A percentile compares a stretch with the other conserved stretches of the same genome.
phyloP scores from a whole-genome alignment of 2,797 vertebrate genomes.

The Peromyscus eremicus region DNA sequence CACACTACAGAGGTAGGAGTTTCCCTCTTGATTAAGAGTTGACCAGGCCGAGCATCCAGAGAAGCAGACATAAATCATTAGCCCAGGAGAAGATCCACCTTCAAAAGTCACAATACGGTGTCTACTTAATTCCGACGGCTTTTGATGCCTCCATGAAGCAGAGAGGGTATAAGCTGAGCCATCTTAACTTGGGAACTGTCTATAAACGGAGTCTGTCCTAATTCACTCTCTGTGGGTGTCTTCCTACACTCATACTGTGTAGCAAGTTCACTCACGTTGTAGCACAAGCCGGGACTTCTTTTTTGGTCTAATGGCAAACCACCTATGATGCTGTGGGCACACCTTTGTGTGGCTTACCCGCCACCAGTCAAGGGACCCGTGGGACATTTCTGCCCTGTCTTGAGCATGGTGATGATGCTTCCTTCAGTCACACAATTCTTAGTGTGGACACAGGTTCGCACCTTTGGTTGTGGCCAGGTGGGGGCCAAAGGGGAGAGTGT shows the following conservation, averaged over 20 bases:
- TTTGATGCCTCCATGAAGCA: neutral
- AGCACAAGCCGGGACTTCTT: accelerated
- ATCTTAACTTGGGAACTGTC: neutral
- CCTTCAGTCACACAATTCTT: too few relatives aligned
- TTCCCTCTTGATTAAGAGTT: neutral
- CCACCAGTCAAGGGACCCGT: neutral
- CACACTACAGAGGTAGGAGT: neutral
- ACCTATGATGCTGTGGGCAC: accelerated
- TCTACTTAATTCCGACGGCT: neutral
- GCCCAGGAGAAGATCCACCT: neutral
- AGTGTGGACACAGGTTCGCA: neutral
- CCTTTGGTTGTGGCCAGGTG: neutral
- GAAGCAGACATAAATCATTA: neutral
- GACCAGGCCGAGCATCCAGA: neutral
- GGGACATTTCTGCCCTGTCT: neutral
- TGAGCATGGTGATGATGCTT: accelerated
- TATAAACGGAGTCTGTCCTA: neutral
- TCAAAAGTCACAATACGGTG: neutral
- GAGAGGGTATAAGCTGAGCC: neutral
- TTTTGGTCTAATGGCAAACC: accelerated
- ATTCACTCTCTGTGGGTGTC: neutral
- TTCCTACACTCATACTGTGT: too few relatives aligned
- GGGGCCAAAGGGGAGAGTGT: neutral
- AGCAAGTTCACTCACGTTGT: accelerated
- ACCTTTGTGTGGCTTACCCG: too few relatives aligned